Evolutionary conservation across 2,888 invertebrate species (phyloP).

Genomic region (Anodontia alba): DNA sequence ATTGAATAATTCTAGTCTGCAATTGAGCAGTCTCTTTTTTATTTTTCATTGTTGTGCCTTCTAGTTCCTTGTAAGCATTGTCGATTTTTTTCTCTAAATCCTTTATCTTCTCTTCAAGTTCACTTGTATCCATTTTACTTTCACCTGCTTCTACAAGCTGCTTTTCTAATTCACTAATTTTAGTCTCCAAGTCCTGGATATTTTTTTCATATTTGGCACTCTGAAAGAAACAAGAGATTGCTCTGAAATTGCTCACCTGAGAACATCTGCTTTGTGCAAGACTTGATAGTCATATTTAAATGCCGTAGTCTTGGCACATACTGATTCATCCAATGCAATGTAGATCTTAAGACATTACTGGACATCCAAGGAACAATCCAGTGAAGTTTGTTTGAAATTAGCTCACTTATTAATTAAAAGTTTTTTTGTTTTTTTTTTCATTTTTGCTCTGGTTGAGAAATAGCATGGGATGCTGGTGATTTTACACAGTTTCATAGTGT

Average conservation of each 20-base stretch:
- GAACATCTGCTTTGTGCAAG: too few species aligned
- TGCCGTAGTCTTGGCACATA: too few species aligned
- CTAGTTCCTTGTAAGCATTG: neutral
- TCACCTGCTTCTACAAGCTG: slow-evolving; percentile 17
- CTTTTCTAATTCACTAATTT: slow-evolving; percentile 30
- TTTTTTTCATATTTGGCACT: slow-evolving; percentile 56
- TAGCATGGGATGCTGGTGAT: neutral
- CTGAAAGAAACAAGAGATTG: slow-evolving; percentile 37
- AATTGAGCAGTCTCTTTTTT: neutral
- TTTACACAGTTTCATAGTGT: neutral
- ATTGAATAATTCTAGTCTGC: neutral
- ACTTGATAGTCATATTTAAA: too few species aligned
- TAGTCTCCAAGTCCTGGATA: slow-evolving; percentile 47
- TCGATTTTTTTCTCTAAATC: slow-evolving; percentile 8
- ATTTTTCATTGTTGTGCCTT: neutral
- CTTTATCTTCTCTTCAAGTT: neutral
- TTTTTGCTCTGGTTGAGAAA: too few species aligned
- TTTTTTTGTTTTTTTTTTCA: too few species aligned
- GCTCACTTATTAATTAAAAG: too few species aligned
- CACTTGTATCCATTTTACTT: neutral
- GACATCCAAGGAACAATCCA: too few species aligned
- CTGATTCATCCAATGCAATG: too few species aligned
- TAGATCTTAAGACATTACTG: too few species aligned
- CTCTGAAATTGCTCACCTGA: too few species aligned
- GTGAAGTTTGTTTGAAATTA: too few species aligned